These are phyloP conservation scores for Gymnoscopelus microlampas DNA, from an alignment of 2,797 vertebrate genomes.

Conservation along the genomic window DNA sequence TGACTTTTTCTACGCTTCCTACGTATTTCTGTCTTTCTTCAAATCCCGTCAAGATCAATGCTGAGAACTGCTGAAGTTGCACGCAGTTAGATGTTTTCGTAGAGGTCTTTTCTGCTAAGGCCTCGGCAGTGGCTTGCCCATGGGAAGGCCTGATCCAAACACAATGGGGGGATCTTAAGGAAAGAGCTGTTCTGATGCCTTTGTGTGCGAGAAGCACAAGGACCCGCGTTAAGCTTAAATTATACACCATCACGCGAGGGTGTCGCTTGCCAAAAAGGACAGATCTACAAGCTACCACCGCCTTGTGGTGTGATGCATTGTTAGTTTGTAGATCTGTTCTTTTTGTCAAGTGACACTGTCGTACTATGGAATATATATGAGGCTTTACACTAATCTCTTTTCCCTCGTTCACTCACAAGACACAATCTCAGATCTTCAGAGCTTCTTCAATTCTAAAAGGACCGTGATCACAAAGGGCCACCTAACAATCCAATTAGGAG, in stretches of 20 bases:
- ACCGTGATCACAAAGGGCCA: constrained; percentile 47
- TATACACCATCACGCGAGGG: no score
- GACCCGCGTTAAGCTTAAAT: constrained; percentile 50
- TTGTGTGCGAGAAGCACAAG: constrained; percentile 64
- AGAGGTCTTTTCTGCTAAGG: constrained; percentile 57
- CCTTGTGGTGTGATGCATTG: no score
- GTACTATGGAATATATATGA: no score
- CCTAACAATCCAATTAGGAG: constrained; percentile 15
- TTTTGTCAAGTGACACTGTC: no score
- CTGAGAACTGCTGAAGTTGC: constrained; percentile 42
- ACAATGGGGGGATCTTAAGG: constrained; percentile 71
- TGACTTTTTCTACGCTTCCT: no score
- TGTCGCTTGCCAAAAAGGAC: no score
- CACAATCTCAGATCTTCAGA: constrained; percentile 70
- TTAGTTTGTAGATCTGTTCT: no score
- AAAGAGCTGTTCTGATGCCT: constrained; percentile 68
- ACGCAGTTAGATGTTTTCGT: constrained; percentile 58
- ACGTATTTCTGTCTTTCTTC: background rate
- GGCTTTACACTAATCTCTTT: constrained; percentile 75
- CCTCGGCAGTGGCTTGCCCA: constrained; percentile 52
- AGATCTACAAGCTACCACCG: no score
- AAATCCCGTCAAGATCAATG: background rate
- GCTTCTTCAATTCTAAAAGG: constrained; percentile 60
- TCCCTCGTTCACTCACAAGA: constrained; percentile 77
- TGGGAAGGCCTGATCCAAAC: constrained; percentile 65